These are phyloP conservation scores for Caenorhabditis sp. DNA, from an alignment of 2,888 invertebrate species.

Conservation along the genomic window DNA sequence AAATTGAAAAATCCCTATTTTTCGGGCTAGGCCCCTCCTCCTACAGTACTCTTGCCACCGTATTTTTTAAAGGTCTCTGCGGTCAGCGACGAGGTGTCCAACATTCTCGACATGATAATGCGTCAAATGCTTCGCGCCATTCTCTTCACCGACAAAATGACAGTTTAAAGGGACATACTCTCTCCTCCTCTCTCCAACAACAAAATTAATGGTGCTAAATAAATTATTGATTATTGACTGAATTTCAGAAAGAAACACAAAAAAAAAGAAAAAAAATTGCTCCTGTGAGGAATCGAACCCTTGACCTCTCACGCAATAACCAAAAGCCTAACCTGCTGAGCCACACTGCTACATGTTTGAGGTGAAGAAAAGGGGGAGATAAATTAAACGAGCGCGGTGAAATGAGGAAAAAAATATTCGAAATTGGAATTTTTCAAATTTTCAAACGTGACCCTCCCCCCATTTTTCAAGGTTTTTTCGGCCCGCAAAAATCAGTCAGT, in stretches of 20 bases:
- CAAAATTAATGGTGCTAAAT: neutral
- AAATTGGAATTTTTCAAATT: too few relatives aligned
- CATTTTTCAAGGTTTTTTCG: neutral
- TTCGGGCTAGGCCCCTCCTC: too few relatives aligned
- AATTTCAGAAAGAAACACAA: neutral
- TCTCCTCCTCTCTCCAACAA: neutral
- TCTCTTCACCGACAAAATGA: slow-evolving; percentile 52
- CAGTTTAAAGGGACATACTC: slow-evolving; percentile 17
- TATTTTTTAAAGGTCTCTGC: slow-evolving; percentile 26
- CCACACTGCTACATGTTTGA: neutral
- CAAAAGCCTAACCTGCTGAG: neutral
- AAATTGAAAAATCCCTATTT: too few relatives aligned
- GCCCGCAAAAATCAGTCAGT: neutral
- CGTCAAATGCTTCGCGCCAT: slow-evolving; percentile 49
- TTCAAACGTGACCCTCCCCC: too few relatives aligned
- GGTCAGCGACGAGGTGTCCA: slow-evolving; percentile 43
- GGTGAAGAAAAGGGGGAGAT: too few relatives aligned
- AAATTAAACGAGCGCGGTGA: too few relatives aligned
- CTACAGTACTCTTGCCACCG: too few relatives aligned
- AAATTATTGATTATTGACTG: neutral
- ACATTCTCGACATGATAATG: slow-evolving; percentile 47
- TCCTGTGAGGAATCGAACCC: too few relatives aligned
- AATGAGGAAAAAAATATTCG: too few relatives aligned
- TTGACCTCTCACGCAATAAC: neutral
- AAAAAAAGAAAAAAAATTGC: too few relatives aligned